A percentile compares a stretch with the other conserved stretches of the same genome.
Conservation (phyloP, 2,113 vertebrate genomes). For the Microcebus tavaratra region DNA sequence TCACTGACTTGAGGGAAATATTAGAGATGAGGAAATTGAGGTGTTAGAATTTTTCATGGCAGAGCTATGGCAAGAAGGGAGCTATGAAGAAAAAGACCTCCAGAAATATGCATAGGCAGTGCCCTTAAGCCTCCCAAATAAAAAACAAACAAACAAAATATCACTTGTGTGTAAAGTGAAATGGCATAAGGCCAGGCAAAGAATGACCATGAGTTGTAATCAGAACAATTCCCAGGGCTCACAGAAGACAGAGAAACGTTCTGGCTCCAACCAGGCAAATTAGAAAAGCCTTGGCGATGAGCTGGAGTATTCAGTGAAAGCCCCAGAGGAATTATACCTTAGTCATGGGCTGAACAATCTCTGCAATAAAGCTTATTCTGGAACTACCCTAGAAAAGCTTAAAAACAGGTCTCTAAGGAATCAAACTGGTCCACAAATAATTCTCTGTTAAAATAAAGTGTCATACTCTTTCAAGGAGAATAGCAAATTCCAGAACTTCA, state of each 20-base stretch:
- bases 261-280: background rate
- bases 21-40: background rate
- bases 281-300: background rate
- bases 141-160: background rate
- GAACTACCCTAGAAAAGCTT: background rate
- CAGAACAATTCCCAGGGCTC: background rate
- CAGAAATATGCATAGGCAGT: background rate
- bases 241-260: background rate
- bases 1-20: background rate
- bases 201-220: background rate
- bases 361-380: background rate
- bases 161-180: background rate
- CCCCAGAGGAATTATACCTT: background rate
- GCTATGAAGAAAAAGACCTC: no score
- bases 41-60: background rate
- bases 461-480: background rate
- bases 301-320: background rate
- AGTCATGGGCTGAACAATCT: background rate
- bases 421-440: background rate
- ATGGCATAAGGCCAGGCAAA: background rate
- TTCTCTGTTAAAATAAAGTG: background rate
- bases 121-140: background rate
- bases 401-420: background rate
- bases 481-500: background rate
- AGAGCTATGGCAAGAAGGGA: background rate